These are phyloP conservation scores for Poecilia picta DNA, from an alignment of 2,797 vertebrate genomes.

Conservation along the genomic window DNA sequence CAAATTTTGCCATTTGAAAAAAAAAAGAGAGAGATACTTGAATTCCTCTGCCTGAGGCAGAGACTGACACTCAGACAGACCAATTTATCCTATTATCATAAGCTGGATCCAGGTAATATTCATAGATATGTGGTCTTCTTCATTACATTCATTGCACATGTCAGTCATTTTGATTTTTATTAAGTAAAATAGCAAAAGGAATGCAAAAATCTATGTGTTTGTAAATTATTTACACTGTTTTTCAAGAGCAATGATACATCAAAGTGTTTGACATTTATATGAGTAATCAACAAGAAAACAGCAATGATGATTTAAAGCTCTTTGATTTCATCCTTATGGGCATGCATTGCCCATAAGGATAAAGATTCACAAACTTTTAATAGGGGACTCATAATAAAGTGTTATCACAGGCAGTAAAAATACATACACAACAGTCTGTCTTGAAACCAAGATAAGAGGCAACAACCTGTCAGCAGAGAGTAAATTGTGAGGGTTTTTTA, in stretches of 20 bases:
- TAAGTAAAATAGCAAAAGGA: neutral
- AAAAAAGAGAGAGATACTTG: neutral
- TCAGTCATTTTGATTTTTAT: neutral
- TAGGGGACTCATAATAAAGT: neutral
- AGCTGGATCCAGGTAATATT: neutral
- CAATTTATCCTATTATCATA: neutral
- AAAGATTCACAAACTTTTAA: neutral
- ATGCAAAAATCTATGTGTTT: neutral
- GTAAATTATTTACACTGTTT: constrained; percentile 3
- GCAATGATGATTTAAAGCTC: neutral
- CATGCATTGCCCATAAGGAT: neutral
- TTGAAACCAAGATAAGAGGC: neutral
- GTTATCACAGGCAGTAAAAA: neutral
- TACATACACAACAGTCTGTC: neutral
- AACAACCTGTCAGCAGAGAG: neutral
- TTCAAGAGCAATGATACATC: neutral
- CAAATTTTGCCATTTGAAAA: neutral
- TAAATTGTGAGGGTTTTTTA: neutral
- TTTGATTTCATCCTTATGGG: neutral
- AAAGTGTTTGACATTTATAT: neutral
- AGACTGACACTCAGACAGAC: neutral
- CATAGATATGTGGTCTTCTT: neutral
- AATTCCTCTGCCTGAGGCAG: neutral
- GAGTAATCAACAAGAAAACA: neutral
- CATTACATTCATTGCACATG: neutral